These are phyloP conservation scores for Forficula auricularia DNA, from an alignment of 1,140 invertebrate species.

Conservation along the genomic window DNA sequence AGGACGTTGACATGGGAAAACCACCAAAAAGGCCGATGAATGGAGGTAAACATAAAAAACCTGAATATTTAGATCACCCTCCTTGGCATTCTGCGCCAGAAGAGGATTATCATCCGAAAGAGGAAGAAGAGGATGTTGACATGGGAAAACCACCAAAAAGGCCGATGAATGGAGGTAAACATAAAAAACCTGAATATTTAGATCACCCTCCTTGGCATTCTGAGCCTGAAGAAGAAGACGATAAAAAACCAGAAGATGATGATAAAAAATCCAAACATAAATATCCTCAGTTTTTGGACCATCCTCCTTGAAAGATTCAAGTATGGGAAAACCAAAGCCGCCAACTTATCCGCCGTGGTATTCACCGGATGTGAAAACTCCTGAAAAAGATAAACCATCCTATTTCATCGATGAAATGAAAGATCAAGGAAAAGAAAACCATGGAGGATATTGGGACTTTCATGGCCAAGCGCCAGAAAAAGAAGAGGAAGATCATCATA, in stretches of 20 bases:
- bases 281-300: background rate
- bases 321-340: too few relatives aligned
- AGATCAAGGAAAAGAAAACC: background rate
- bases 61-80: background rate
- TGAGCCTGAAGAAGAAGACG: background rate
- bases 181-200: constrained; percentile 5
- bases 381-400: background rate
- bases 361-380: background rate
- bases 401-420: background rate
- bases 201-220: background rate
- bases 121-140: too few relatives aligned
- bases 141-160: too few relatives aligned
- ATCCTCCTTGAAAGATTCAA: background rate
- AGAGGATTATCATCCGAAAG: too few relatives aligned
- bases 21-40: background rate
- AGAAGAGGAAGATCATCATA: constrained; percentile 17
- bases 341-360: too few relatives aligned
- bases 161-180: constrained; percentile 4
- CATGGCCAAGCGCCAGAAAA: constrained; percentile 15
- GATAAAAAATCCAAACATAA: constrained; percentile 4
- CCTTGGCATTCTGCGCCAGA: too few relatives aligned
- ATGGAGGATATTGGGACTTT: constrained; percentile 5
- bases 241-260: constrained; percentile 2
- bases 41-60: constrained; percentile 4
- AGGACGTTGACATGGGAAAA: too few relatives aligned